Base-by-base conservation (phyloP, 92 coral and sea anemone species). In the Chrysogorgia sp. region DNA sequence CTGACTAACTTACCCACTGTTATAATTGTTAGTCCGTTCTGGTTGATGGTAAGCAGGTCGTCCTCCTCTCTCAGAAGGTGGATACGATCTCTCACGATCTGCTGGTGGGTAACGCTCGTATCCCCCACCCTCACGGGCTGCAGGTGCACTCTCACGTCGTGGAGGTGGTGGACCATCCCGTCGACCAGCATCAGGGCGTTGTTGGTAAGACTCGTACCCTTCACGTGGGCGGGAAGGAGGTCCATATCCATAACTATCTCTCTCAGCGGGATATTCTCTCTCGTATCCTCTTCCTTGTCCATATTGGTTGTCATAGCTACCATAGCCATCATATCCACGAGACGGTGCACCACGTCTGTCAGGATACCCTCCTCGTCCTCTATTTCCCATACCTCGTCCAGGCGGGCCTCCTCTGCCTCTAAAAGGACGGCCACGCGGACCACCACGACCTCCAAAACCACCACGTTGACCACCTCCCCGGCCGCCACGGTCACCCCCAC, bases 291-390 rank as follows among this genome's bases (percentile, higher is more conserved):
- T 61, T 17, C 60, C 59, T 41, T 33, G 2, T 57, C 9, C 31
- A 29, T 57, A 57, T 23, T 57, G 63, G 17, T 57, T 31, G 23
- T 57, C 63, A 57, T 57, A 57, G 23, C 63, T 63, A 33, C 79
- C 65, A 72, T 72, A 72, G 22, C 30, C 10, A n/a, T 72, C 79
- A 55, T 72, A 50, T 28, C 79, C 63, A 23, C 63, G 29, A 57
- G 63, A 15, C 8, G 63, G 63, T 32, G 79, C 65, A 0, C 69
- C 69, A 6, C 77, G 77, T 71, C 77, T 26, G 55, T 71, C 77
- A 40, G 75, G 75, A 19, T n/a, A n/a, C n/a, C n/a, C n/a, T n/a
- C n/a, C n/a, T n/a, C 45, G 63, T 26, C 79, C 65, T 23, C 79
- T 14, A 3, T 23, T 10, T 8, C 31, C 4, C 30, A 23, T 14